Conservation (phyloP, 2,113 vertebrate genomes). For the Ptyas mucosa region DNA sequence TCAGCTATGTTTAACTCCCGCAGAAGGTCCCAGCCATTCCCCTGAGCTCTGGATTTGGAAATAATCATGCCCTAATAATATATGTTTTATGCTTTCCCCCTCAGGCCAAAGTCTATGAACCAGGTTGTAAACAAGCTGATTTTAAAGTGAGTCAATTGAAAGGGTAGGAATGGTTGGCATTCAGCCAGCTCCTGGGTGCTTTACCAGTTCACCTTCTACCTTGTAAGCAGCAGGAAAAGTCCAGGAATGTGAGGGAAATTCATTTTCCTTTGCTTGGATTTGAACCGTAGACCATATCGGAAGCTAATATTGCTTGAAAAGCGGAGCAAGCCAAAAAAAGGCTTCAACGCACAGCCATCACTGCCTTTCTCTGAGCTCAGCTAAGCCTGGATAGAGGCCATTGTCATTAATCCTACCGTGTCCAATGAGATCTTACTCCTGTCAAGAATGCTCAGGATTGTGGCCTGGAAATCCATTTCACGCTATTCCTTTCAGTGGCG, state of each 20-base stretch:
- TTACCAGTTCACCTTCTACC: background rate
- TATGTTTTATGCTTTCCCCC: background rate
- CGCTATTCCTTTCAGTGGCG: background rate
- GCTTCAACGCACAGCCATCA: background rate
- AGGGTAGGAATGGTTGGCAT: background rate
- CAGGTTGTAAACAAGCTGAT: background rate
- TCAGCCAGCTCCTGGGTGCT: background rate
- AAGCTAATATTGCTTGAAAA: background rate
- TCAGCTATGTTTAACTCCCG: background rate
- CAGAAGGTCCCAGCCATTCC: background rate
- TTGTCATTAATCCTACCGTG: no score
- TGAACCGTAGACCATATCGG: background rate
- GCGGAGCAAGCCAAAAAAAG: background rate
- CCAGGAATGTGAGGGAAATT: background rate
- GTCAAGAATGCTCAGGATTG: background rate
- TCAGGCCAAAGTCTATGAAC: background rate
- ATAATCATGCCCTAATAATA: background rate
- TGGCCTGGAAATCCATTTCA: background rate
- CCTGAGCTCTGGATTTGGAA: background rate
- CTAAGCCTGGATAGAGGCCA: background rate
- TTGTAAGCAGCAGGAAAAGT: background rate
- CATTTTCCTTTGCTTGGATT: background rate
- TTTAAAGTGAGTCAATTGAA: background rate
- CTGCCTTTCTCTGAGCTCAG: background rate
- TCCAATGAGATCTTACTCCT: conserved; percentile 3